Base-by-base conservation (phyloP, 1,140 invertebrate genomes). In the Trichonephila clavipes region DNA sequence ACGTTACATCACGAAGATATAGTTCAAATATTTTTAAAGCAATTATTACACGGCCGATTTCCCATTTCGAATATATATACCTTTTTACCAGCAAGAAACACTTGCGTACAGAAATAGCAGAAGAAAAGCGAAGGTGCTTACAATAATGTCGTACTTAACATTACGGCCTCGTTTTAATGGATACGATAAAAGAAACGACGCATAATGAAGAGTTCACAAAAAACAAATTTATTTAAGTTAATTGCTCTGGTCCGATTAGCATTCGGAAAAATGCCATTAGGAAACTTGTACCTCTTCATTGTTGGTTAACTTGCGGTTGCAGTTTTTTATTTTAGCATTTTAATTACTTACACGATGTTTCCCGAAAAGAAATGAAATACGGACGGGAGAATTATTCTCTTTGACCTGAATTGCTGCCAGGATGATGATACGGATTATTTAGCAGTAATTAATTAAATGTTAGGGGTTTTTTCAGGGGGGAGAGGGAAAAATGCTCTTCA, bases 191-290 rank as follows among this genome's bases (percentile, higher is more conserved):
- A 83, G 51, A 83, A 83, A 83, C 12, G 19, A 8, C 82, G 19
- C 21, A 24, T 58, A 83, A 83, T 24, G 44, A 83, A 24, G 44
- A 3, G 18, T 12, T 24, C 82, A n/a, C 82, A 83, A 59, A 58
- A 83, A 59, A 21, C 40, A 83, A 51, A 58, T 83, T 83, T 83
- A 83, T 58, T 83, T 58, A n/a, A 59, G 44, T 83, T 83, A 83
- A 83, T 83, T 59, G 51, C 82, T 83, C 51, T 83, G 14, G 14
- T 83, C n/a, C 40, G n/a, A 51, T 83, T 83, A 58, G 24, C 82
- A 59, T 59, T 83, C 82, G 51, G 44, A 59, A 83, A 83, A 83
- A 83, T 51, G 44, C 44, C 82, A 83, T 83, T 83, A 83, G 44
- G 21, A 40, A 16, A 28, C n/a, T n/a, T 28, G n/a, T 14, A 69